Evolutionary conservation across 2,113 vertebrate species (phyloP), one percentile per base, ranked within the genome.

Genomic region (Scortum barcoo): DNA sequence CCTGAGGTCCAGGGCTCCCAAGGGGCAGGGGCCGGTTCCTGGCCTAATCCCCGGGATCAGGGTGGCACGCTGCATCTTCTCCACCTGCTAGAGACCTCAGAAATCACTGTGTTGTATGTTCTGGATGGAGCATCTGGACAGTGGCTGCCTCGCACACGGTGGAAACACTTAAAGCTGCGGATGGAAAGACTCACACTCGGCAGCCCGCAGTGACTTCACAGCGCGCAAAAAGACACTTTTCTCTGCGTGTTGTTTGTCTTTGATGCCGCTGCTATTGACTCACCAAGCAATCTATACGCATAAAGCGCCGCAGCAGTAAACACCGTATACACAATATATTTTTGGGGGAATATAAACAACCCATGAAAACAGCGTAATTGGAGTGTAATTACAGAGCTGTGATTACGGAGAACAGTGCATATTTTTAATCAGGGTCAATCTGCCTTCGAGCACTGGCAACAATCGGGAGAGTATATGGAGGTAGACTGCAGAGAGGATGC

Each of bases 151-250:
- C 84, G 61, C 84, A 79, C 78, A 72, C 53, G 53, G 81, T 82
- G 83, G 85, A 89, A 89, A 84, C 88, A 86, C 81, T 89, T 80
- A 74, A 28, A 54, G 40, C 70, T 80, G 84, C 42, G 86, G 69
- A 86, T 85, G 80, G 80, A 90, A 85, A 91, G 70, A 78, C 72
- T 80, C 62, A 48, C 68, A 76, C 26, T 44, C 48, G 62, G 56
- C 28, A 70, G 17, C n/a, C 79, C 71, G 36, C 77, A 66, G 67
- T 76, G 74, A 88, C 77, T 77, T 68, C 74, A 80, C 54, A 76
- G 60, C 86, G 66, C 76, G 80, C 60, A 50, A 40, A 58, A 19
- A 75, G 60, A 74, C 60, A 70, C 67, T 80, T 56, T 76, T 20
- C 24, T 58, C 80, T 60, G 61, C 40, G 20, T 48, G 50, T 66